Evolutionary conservation across 1,140 invertebrate genomes (phyloP).

Genomic region (Pissodes strobi): DNA sequence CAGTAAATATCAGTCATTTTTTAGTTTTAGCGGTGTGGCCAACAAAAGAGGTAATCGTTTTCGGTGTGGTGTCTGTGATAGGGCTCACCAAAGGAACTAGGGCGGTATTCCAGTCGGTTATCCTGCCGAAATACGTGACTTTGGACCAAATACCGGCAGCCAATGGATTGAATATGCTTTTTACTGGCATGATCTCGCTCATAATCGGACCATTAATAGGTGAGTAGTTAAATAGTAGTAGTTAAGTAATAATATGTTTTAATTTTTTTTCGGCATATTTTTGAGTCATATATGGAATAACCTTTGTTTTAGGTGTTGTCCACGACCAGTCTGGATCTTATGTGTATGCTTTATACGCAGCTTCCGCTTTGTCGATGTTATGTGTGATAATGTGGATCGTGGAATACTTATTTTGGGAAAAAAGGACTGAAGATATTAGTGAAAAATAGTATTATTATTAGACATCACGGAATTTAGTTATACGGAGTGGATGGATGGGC

Average conservation of each 20-base stretch:
- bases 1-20: conserved; percentile 8
- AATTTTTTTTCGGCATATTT: conserved; percentile 13
- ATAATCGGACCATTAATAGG: conserved; percentile 57
- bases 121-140: conserved; percentile 56
- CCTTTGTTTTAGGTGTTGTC: conserved; percentile 46
- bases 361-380: conserved; percentile 49
- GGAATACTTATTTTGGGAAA: conserved; percentile 36
- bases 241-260: background rate
- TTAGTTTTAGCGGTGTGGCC: conserved; percentile 27
- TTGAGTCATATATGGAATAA: too few relatives aligned
- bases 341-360: conserved; percentile 45
- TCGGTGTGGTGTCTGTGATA: conserved; percentile 31
- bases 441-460: too few relatives aligned
- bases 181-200: conserved; percentile 56
- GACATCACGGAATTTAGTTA: too few relatives aligned
- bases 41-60: conserved; percentile 11
- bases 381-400: conserved; percentile 53
- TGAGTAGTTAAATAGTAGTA: conserved; percentile 35
- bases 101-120: conserved; percentile 55
- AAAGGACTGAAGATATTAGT: background rate
- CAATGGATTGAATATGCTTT: conserved; percentile 57
- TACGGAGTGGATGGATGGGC: too few relatives aligned
- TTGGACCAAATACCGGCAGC: conserved; percentile 60
- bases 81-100: conserved; percentile 53
- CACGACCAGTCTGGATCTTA: conserved; percentile 52